Percentiles rank a stretch among this genome's conserved stretches.
These are phyloP conservation scores for Thelaira solivaga DNA, from an alignment of 2,888 invertebrate genomes.

Conservation along the genomic window DNA sequence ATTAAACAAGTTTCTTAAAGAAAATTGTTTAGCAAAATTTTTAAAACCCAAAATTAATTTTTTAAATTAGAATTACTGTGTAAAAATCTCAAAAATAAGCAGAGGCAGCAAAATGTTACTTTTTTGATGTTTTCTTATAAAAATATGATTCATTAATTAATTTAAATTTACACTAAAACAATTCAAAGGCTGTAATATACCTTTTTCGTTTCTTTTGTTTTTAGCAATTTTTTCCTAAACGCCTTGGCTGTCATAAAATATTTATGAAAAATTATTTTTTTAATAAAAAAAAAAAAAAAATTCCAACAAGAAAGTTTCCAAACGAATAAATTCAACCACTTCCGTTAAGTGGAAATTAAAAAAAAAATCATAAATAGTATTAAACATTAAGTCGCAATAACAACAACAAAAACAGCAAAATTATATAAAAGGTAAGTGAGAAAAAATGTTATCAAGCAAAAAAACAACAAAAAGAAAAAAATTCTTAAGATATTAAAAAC, in stretches of 20 bases:
- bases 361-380: conserved; percentile 49
- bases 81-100: too few species aligned
- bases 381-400: conserved; percentile 44
- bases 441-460: too few species aligned
- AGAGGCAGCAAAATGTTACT: too few species aligned
- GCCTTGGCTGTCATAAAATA: conserved; percentile 54
- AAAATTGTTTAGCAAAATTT: too few species aligned
- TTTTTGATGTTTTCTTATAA: conserved; percentile 9
- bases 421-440: conserved; percentile 49
- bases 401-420: conserved; percentile 10
- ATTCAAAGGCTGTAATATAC: conserved; percentile 24
- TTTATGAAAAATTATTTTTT: conserved; percentile 61
- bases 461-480: conserved; percentile 34
- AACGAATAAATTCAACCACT: conserved; percentile 62
- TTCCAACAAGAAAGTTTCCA: conserved; percentile 51
- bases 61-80: too few species aligned
- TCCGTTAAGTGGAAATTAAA: conserved; percentile 57
- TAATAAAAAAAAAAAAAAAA: conserved; percentile 29
- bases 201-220: conserved; percentile 16
- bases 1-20: too few species aligned
- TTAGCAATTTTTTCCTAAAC: background rate
- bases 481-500: conserved; percentile 48
- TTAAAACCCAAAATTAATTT: too few species aligned
- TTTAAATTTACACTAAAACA: conserved; percentile 39
- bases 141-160: conserved; percentile 53